phyloP scores from a whole-genome alignment of 2,113 vertebrate species.

The Halcyon senegalensis region DNA sequence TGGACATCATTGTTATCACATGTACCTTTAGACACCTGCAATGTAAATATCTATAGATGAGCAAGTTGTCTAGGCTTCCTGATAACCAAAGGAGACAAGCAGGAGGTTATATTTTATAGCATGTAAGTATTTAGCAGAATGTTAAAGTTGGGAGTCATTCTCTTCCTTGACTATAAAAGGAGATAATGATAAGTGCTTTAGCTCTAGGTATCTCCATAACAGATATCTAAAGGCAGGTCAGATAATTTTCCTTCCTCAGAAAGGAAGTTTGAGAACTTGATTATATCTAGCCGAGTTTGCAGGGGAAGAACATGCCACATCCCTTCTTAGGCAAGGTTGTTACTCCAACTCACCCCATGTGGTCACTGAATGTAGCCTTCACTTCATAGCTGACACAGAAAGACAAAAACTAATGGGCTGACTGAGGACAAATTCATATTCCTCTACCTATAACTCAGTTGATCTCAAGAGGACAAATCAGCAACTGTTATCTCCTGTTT shows the following conservation, averaged over 20 bases:
- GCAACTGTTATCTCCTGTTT: neutral
- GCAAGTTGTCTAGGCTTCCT: neutral
- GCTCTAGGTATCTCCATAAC: neutral
- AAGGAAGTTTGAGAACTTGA: neutral
- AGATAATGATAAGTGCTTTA: neutral
- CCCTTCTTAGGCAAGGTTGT: rapidly evolving
- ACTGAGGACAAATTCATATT: neutral
- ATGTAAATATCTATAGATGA: neutral
- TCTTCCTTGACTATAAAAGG: neutral
- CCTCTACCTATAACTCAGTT: neutral
- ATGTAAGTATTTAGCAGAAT: neutral
- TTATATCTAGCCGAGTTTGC: neutral
- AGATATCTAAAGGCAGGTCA: neutral
- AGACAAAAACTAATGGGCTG: neutral
- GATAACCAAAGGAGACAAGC: neutral
- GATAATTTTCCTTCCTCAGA: neutral
- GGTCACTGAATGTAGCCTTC: neutral
- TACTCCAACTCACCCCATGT: neutral
- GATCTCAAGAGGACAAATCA: neutral
- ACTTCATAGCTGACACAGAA: neutral
- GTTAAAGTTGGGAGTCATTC: neutral
- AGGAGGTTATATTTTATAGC: neutral
- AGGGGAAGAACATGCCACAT: neutral
- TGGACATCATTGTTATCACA: neutral
- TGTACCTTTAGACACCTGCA: neutral